phyloP scores from a whole-genome alignment of 1,140 invertebrate species.

The Intoshia linei region DNA sequence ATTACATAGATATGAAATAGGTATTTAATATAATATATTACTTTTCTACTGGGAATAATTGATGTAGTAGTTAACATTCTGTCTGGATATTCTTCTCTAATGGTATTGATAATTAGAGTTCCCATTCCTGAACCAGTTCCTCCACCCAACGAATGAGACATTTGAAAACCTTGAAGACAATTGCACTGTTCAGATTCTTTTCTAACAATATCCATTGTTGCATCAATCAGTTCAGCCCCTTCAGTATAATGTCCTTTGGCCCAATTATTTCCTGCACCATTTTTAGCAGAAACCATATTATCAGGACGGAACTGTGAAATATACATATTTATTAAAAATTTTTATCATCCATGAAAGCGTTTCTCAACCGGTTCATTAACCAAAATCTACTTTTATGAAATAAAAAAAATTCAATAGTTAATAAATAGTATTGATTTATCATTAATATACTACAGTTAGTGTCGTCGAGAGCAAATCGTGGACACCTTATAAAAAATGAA shows the following conservation, averaged over 20 bases:
- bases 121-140: conserved; percentile 53
- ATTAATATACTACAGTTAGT: too few species aligned
- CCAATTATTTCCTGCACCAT: conserved; percentile 46
- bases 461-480: too few species aligned
- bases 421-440: too few species aligned
- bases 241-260: conserved; percentile 67
- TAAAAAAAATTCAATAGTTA: too few species aligned
- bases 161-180: conserved; percentile 37
- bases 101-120: conserved; percentile 32
- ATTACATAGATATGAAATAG: too few species aligned
- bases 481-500: too few species aligned
- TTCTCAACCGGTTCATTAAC: too few species aligned
- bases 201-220: conserved; percentile 15
- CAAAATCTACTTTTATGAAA: too few species aligned
- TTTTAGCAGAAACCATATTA: conserved; percentile 26
- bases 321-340: too few species aligned
- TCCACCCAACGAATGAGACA: conserved; percentile 41
- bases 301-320: conserved; percentile 18
- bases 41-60: conserved; percentile 35
- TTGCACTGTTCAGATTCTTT: conserved; percentile 31
- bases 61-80: conserved; percentile 21
- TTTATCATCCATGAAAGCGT: too few species aligned
- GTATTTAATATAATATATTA: too few species aligned
- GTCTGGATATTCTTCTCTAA: conserved; percentile 24
- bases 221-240: conserved; percentile 26